phyloP scores from a whole-genome alignment of 2,797 vertebrate genomes.

The Coendou prehensilis region DNA sequence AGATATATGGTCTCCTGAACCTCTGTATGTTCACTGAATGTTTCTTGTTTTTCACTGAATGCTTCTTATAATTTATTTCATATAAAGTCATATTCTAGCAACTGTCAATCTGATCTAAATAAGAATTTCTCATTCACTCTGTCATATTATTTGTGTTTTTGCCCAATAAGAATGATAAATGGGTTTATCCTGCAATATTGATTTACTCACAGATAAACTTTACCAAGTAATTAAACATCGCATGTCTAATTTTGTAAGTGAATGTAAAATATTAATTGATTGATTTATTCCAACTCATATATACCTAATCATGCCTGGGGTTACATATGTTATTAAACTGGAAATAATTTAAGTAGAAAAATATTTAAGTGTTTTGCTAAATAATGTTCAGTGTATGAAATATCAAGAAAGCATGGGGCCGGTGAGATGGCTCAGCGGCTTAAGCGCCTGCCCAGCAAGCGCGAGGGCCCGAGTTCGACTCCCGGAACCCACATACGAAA shows the following conservation, averaged over 20 bases:
- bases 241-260: slow-evolving; percentile 78
- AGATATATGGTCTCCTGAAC: background rate
- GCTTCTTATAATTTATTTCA: background rate
- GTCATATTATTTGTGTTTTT: slow-evolving; percentile 69
- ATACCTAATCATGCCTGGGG: slow-evolving; percentile 56
- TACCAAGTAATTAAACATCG: slow-evolving; percentile 81
- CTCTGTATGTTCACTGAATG: background rate
- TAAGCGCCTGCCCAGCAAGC: no score
- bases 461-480: no score
- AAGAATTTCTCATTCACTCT: background rate
- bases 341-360: slow-evolving; percentile 71
- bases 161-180: slow-evolving; percentile 81
- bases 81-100: background rate
- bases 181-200: slow-evolving; percentile 77
- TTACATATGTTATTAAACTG: slow-evolving; percentile 65
- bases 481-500: no score
- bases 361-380: slow-evolving; percentile 70
- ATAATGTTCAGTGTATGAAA: background rate
- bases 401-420: background rate
- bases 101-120: slow-evolving; percentile 26
- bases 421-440: no score
- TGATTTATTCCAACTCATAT: slow-evolving; percentile 75
- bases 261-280: slow-evolving; percentile 85
- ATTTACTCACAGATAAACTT: slow-evolving; percentile 84
- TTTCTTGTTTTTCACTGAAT: background rate